phyloP scores from a whole-genome alignment of 2,113 vertebrate species.

The Alligator mississippiensis region DNA sequence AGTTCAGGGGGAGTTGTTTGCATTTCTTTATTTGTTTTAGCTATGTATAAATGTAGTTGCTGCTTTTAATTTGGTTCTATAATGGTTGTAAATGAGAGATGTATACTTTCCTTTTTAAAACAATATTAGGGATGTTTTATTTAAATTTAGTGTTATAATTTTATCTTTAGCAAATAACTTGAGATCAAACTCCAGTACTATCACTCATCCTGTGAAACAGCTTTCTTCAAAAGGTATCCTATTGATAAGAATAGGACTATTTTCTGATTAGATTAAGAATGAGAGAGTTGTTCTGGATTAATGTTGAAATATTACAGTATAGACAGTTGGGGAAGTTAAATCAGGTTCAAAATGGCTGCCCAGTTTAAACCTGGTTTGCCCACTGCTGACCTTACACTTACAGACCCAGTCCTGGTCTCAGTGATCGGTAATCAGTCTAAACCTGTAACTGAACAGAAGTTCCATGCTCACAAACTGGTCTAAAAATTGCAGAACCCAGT shows the following conservation, averaged over 20 bases:
- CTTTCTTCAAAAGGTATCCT: neutral
- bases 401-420: too few species aligned
- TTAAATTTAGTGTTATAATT: neutral
- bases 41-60: conserved; percentile 29
- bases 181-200: fast-evolving
- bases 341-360: too few species aligned
- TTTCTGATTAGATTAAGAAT: too few species aligned
- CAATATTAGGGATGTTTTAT: neutral
- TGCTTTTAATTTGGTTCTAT: conserved; percentile 30
- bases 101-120: neutral
- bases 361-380: too few species aligned
- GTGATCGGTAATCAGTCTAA: too few species aligned
- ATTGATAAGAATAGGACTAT: neutral
- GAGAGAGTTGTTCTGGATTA: too few species aligned
- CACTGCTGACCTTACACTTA: too few species aligned
- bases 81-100: conserved; percentile 25
- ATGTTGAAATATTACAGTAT: too few species aligned
- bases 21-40: conserved; percentile 47
- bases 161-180: neutral
- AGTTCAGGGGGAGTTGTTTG: conserved; percentile 19
- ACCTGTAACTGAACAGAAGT: too few species aligned
- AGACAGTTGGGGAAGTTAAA: too few species aligned
- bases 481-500: too few species aligned
- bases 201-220: neutral
- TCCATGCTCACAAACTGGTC: too few species aligned